Base-by-base conservation (phyloP, 2,113 vertebrate genomes). In the Mola mola region DNA sequence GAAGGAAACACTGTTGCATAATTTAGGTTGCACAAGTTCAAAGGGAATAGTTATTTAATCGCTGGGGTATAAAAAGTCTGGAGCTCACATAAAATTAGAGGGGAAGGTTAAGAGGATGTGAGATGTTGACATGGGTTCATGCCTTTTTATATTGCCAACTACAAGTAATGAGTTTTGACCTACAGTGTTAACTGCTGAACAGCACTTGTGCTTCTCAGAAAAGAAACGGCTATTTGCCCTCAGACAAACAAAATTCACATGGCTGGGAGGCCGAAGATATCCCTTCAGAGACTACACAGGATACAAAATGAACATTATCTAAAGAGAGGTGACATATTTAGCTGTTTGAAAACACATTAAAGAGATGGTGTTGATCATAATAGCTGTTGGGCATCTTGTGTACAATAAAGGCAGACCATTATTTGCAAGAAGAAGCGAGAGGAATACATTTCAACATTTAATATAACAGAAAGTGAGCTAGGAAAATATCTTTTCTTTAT, bases 81-180 rank as follows among this genome's bases (percentile, higher is more conserved):
- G 49, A 75, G 43, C 72, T 44, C 0, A 4, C 21, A 56, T 68
- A 46, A 71, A 80, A 82, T 26, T 13, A 43, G 55, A 78, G 66
- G 75, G 61, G 41, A 57, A 58, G 78, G 65, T 77, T 76, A 78
- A 78, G 66, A 80, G 67, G 47, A 79, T 41, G 46, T 58, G 65
- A 82, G 55, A 62, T 41, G 17, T 65, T 5, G 3, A 40, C 69
- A 77, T 43, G 72, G 25, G 68, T 66, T 63, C 16, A 40, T 15
- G 34, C 11, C 59, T 55, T 63, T 70, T 79, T 69, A 74, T 57
- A 61, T 53, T 22, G 12, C 69, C 9, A 46, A 56, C 71, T 58
- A 52, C 43, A 9, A 61, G 66, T 79, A 79, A 87, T 72, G 75
- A 82, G 72, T 63, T 49, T 52, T 82, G 71, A 83, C 80, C 78